These are phyloP conservation scores for Artemia sinica DNA, from an alignment of 2,888 invertebrate genomes.

Conservation along the genomic window DNA sequence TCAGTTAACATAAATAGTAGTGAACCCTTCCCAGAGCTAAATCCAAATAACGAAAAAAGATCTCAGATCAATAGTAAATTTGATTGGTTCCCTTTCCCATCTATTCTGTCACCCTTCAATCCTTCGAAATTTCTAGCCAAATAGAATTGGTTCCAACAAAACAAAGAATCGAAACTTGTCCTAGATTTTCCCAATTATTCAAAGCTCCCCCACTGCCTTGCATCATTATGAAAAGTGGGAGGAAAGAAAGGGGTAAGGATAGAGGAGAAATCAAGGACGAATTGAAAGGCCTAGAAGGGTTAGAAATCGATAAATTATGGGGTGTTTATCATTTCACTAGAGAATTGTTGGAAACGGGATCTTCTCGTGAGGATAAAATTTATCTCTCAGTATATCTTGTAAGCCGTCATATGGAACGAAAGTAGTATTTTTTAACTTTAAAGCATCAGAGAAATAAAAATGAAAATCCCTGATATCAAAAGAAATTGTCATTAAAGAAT, in stretches of 20 bases:
- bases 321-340: too few relatives aligned
- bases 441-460: too few relatives aligned
- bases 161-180: neutral
- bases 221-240: conserved; percentile 14
- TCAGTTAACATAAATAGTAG: conserved; percentile 11
- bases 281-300: neutral
- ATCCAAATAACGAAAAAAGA: conserved; percentile 1
- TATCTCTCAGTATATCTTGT: too few relatives aligned
- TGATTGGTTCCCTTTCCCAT: conserved; percentile 13
- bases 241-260: conserved; percentile 4
- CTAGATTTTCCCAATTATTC: conserved; percentile 14
- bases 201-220: conserved; percentile 8
- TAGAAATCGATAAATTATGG: too few relatives aligned
- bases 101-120: conserved; percentile 13
- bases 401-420: too few relatives aligned
- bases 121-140: conserved; percentile 3
- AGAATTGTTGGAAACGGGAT: too few relatives aligned
- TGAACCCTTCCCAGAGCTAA: conserved; percentile 9
- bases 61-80: conserved; percentile 1
- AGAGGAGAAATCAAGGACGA: conserved; percentile 13
- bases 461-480: too few relatives aligned
- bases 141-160: conserved; percentile 13
- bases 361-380: too few relatives aligned
- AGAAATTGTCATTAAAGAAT: too few relatives aligned
- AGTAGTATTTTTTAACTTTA: too few relatives aligned